Evolutionary conservation across 2,797 vertebrate genomes (phyloP).

Genomic region (Pogonophryne albipinna): DNA sequence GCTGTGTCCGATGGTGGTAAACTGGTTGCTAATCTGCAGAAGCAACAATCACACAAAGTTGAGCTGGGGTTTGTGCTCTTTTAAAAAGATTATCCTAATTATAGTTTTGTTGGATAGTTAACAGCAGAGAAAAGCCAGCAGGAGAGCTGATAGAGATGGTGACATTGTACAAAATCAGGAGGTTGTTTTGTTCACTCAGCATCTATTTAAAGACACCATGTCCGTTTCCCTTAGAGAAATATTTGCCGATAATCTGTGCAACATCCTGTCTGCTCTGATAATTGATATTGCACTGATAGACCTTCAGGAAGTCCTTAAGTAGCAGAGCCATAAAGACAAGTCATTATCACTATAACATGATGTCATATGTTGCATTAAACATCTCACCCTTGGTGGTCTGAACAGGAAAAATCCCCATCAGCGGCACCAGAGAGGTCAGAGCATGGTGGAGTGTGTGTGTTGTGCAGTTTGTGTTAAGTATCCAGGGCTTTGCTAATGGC

Average conservation of each 20-base stretch:
- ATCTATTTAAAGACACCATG: background rate
- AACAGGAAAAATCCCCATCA: slow-evolving; percentile 2
- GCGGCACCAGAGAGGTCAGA: slow-evolving; percentile 24
- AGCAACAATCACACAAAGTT: slow-evolving; percentile 7
- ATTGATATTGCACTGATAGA: slow-evolving; percentile 46
- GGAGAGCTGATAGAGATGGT: background rate
- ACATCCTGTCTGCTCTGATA: slow-evolving; percentile 23
- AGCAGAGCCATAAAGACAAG: slow-evolving; percentile 29
- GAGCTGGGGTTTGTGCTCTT: background rate
- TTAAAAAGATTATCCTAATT: background rate
- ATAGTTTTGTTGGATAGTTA: background rate
- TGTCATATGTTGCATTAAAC: slow-evolving; percentile 20
- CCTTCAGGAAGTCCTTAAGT: slow-evolving; percentile 24
- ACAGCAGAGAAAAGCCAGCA: background rate
- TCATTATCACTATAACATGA: slow-evolving; percentile 31
- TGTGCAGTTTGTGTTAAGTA: slow-evolving; percentile 53
- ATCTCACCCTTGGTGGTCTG: slow-evolving; percentile 20
- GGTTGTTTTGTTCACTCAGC: slow-evolving; percentile 1
- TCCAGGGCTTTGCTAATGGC: slow-evolving; percentile 61
- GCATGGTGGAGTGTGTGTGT: slow-evolving; percentile 14
- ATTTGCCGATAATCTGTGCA: background rate
- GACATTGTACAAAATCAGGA: background rate
- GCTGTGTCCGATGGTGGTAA: slow-evolving; percentile 28
- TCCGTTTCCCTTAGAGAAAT: slow-evolving; percentile 23
- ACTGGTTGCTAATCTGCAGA: slow-evolving; percentile 43